A percentile compares a stretch with the other conserved stretches of the same genome.
Conservation (phyloP, 1,140 invertebrate genomes). For the Magallana angulata region DNA sequence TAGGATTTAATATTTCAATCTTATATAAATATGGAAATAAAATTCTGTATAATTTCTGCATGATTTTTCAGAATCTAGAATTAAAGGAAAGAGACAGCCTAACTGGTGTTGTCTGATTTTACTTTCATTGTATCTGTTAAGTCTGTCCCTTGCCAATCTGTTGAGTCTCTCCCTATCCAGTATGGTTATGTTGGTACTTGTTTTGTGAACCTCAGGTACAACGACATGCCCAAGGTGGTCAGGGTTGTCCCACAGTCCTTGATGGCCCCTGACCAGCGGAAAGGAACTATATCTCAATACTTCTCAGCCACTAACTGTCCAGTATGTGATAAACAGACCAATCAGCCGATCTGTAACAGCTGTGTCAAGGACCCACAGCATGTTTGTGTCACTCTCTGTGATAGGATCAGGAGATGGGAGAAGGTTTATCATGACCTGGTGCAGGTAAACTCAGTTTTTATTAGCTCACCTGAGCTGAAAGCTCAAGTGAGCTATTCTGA, state of each 20-base stretch:
- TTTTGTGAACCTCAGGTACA: slow-evolving; percentile 61
- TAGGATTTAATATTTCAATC: too few species aligned
- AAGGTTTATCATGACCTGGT: slow-evolving; percentile 82
- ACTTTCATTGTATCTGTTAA: too few species aligned
- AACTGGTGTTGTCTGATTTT: too few species aligned
- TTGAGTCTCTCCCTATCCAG: too few species aligned
- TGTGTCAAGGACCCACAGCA: slow-evolving; percentile 83
- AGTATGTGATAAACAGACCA: slow-evolving; percentile 84
- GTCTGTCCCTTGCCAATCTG: too few species aligned
- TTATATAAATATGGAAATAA: too few species aligned
- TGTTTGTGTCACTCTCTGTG: slow-evolving; percentile 83
- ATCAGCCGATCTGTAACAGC: slow-evolving; percentile 84
- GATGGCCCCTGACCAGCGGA: slow-evolving; percentile 58
- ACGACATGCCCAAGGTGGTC: slow-evolving; percentile 72
- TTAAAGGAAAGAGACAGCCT: too few species aligned
- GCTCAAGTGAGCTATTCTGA: too few species aligned
- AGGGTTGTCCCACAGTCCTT: slow-evolving; percentile 60
- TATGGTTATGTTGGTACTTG: too few species aligned
- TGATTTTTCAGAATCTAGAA: too few species aligned
- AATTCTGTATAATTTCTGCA: too few species aligned
- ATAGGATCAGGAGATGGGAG: slow-evolving; percentile 84
- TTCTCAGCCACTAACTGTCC: slow-evolving; percentile 87
- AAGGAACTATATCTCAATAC: slow-evolving; percentile 89
- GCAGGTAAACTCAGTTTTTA: slow-evolving; percentile 69
- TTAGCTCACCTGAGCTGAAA: too few species aligned